Conservation (phyloP, 1,140 invertebrate species). For the Antheraea pernyi region DNA sequence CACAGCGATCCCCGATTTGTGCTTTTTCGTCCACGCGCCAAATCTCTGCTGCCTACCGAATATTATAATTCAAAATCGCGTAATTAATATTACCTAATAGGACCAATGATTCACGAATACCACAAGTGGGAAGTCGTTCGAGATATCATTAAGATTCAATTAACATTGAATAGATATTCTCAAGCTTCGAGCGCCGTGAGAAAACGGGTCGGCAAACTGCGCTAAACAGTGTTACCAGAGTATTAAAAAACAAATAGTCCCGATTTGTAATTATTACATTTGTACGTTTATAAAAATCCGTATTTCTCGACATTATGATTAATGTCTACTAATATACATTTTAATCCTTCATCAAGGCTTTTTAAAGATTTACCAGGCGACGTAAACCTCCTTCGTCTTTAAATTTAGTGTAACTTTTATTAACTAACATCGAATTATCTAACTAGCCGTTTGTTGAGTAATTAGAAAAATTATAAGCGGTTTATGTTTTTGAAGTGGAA, state of each 20-base stretch:
- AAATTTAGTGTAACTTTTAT: too few species aligned
- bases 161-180: slow-evolving; percentile 1
- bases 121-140: background rate
- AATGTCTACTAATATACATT: too few species aligned
- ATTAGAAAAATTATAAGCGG: too few species aligned
- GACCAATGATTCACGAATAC: background rate
- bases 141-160: slow-evolving; percentile 1
- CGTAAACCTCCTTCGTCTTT: too few species aligned
- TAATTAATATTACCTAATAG: background rate
- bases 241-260: background rate
- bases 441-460: too few species aligned
- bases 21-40: background rate
- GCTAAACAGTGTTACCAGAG: background rate
- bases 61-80: background rate
- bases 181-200: background rate
- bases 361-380: too few species aligned
- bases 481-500: too few species aligned
- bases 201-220: background rate
- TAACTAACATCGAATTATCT: too few species aligned
- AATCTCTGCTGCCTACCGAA: background rate
- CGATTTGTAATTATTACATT: too few species aligned
- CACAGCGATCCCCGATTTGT: background rate
- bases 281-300: too few species aligned
- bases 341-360: too few species aligned
- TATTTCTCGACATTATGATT: too few species aligned